Evolutionary conservation across 2,888 invertebrate genomes (phyloP).

Genomic region (Pristionchus mayeri): DNA sequence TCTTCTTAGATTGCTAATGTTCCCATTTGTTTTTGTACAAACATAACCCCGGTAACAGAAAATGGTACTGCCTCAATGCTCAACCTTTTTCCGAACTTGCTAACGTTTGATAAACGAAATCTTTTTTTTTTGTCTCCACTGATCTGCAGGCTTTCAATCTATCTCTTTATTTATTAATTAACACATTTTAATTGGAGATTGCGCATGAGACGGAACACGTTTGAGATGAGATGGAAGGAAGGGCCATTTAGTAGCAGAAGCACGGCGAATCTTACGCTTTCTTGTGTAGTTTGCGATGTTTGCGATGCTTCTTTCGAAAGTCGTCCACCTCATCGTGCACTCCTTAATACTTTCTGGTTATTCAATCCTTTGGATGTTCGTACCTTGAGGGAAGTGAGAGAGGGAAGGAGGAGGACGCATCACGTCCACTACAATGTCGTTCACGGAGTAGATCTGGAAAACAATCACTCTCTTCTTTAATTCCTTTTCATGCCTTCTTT

Average conservation of each 20-base stretch:
- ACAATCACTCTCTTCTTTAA: not conserved
- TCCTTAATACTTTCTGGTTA: not conserved
- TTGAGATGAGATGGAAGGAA: not conserved
- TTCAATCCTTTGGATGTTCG: not conserved
- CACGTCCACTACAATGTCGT: constrained; percentile 33
- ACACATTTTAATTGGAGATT: not conserved
- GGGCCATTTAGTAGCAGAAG: not conserved
- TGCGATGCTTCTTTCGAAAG: not conserved
- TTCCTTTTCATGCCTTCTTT: not conserved
- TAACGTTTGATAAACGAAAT: not conserved
- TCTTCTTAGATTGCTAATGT: constrained; percentile 19
- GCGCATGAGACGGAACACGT: not conserved
- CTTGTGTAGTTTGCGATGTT: not conserved
- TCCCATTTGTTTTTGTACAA: not conserved
- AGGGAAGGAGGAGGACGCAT: not conserved
- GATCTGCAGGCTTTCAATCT: too few relatives aligned
- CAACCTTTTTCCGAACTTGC: constrained; percentile 9
- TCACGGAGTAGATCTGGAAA: constrained; percentile 13
- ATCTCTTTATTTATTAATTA: not conserved
- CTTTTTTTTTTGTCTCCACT: too few relatives aligned
- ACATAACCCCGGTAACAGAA: constrained; percentile 10
- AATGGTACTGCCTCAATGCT: constrained; percentile 8
- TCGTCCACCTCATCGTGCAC: not conserved
- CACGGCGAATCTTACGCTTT: not conserved
- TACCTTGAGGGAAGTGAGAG: constrained; percentile 22